Evolutionary conservation across 2,888 invertebrate species (phyloP), one percentile per base, ranked within the genome.

Genomic region (Linyphia triangularis): DNA sequence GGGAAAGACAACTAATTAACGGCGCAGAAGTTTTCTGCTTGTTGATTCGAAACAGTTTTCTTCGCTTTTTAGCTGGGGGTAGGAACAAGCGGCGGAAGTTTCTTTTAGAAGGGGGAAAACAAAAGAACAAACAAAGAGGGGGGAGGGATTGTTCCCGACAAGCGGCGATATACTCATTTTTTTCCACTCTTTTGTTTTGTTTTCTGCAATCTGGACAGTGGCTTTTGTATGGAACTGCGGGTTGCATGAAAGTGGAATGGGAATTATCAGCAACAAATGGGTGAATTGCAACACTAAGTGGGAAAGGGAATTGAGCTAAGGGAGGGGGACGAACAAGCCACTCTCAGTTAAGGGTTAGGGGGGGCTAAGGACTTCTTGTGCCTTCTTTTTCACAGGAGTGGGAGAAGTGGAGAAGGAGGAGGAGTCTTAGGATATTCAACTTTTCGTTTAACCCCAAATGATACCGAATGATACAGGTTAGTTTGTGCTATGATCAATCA

Each of bases 1-100:
- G 82, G 88, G 82, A 88, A 88, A 88, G 88, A 88, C 82, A 88
- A 83, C 88, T 88, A 88, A 88, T 88, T 88, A 83, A 83, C 82
- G 69, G 88, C 75, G 81, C 75, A 51, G 37, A 82, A 88, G 81
- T 73, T 86, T 86, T 81, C 73, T 79, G 86, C 86, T 86, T 86
- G 85, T 85, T 85, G 86, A 86, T 86, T 86, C 81, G 86, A 86
- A 86, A 86, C 86, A 86, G 86, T 86, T 86, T 86, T 81, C 51
- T 51, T 51, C 51, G 51, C 51, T 51, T 51, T 51, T 13, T n/a
- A n/a, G n/a, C n/a, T n/a, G n/a, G n/a, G n/a, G n/a, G 30, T 70
- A 78, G 78, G 79, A 79, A 86, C 79, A 86, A 86, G 81, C 81
- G 75, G 59, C 81, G 86, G 81, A 88, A 88, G 86, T 88, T 88